Evolutionary conservation across 2,888 invertebrate species (phyloP).

Genomic region (Rhagonycha lutea): DNA sequence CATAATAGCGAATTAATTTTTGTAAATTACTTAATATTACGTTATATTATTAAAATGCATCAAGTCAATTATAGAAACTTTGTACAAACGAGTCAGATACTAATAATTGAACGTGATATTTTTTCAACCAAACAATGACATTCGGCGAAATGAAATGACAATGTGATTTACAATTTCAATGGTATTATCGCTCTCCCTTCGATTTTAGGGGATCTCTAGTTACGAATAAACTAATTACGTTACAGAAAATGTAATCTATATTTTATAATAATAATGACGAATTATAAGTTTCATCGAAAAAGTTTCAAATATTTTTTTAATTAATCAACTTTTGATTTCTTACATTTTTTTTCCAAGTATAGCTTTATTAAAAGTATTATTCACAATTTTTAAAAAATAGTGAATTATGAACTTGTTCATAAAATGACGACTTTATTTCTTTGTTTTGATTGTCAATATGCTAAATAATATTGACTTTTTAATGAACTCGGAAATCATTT

Average conservation of each 20-base stretch:
- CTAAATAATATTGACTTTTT: not conserved
- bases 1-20: not conserved
- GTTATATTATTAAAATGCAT: slow-evolving; percentile 26
- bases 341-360: not conserved
- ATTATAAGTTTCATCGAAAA: not conserved
- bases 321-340: not conserved
- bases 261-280: slow-evolving; percentile 33
- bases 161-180: slow-evolving; percentile 46
- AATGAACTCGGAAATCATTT: not conserved
- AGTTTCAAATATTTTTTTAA: not conserved
- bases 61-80: slow-evolving; percentile 25
- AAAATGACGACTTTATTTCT: not conserved
- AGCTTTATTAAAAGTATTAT: not conserved
- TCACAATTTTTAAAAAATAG: not conserved
- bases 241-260: slow-evolving; percentile 41
- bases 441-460: not conserved
- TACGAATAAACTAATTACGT: slow-evolving; percentile 43
- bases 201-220: slow-evolving; percentile 38
- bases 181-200: slow-evolving; percentile 39
- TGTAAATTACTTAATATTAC: not conserved
- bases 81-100: slow-evolving; percentile 31
- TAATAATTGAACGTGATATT: slow-evolving; percentile 40
- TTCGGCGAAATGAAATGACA: slow-evolving; percentile 44
- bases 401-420: not conserved
- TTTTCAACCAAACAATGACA: slow-evolving; percentile 40